Percentiles rank a stretch among this genome's conserved stretches.
These are phyloP conservation scores for Cyprinus carpio DNA, from an alignment of 2,113 vertebrate genomes.

Conservation along the genomic window DNA sequence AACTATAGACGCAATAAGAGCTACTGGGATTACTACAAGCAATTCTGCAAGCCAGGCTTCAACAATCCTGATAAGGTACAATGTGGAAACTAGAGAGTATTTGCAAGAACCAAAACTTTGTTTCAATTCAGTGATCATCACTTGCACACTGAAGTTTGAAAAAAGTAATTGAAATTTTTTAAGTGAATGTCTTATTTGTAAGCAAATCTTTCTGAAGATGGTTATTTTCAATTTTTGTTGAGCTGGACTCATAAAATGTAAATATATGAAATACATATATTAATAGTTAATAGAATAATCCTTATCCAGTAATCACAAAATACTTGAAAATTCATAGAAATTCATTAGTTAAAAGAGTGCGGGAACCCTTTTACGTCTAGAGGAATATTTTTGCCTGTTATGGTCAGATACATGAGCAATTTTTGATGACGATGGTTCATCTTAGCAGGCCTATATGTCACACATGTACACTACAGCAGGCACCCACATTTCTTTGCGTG, in stretches of 20 bases:
- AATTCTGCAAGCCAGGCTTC: constrained; percentile 89
- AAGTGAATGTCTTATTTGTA: neutral
- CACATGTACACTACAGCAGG: neutral
- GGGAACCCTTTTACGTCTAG: neutral
- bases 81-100: constrained; percentile 11
- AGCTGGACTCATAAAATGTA: neutral
- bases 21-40: constrained; percentile 88
- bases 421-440: neutral
- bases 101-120: neutral
- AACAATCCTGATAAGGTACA: constrained; percentile 82
- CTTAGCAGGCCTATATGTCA: neutral
- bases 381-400: neutral
- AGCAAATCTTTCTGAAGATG: neutral
- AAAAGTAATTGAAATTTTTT: neutral
- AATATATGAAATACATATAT: neutral
- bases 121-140: neutral
- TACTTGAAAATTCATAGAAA: neutral
- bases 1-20: constrained; percentile 71
- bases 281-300: neutral
- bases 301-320: neutral
- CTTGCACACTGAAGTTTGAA: neutral
- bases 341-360: neutral
- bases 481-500: constrained; percentile 44
- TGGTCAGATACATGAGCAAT: neutral
- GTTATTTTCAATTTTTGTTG: neutral